Evolutionary conservation across 1,140 invertebrate genomes (phyloP), one percentile per base, ranked within the genome.

Genomic region (Penaeus japonicus): DNA sequence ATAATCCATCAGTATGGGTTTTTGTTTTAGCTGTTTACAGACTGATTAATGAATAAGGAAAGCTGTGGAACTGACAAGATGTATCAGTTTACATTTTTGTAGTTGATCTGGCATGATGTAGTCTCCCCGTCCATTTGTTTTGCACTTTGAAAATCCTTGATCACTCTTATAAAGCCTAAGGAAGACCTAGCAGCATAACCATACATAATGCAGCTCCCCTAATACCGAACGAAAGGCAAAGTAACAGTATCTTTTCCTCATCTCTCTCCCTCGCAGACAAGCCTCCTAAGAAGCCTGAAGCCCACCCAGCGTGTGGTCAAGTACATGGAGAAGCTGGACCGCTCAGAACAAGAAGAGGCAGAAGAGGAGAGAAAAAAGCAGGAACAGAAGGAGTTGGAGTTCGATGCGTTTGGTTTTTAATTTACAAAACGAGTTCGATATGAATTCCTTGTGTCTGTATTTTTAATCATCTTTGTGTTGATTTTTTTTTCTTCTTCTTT

Each of bases 241-340:
- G 27, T 55, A 54, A 22, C 65, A 30, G 10, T 75, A n/a, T 53
- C 59, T 57, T 75, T 18, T 70, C 1, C 17, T 35, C 2, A 59
- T 78, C 70, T 20, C 82, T 70, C 35, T 20, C 57, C 17, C 30
- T 24, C n/a, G 30, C 88, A 90, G 90, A 90, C 90, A 22, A 89
- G 87, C 55, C 84, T 90, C 18, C 57, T 90, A 65, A 55, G 89
- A 59, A 89, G 89, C 57, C 73, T 90, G 82, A 89, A 89, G 47
- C 90, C 90, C 18, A 90, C 90, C 5, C 85, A 90, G 55, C 70
- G 85, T 2, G 90, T 90, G 15, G 90, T 90, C 15, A 87, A 89
- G 55, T 89, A 90, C 59, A 90, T 90, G 90, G 90, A 90, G 77
- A 89, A 89, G 62, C 59, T 90, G 53, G 90, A 90, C 81, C 35